phyloP scores from a whole-genome alignment of 2,888 invertebrate genomes.

The Gari tellinella region DNA sequence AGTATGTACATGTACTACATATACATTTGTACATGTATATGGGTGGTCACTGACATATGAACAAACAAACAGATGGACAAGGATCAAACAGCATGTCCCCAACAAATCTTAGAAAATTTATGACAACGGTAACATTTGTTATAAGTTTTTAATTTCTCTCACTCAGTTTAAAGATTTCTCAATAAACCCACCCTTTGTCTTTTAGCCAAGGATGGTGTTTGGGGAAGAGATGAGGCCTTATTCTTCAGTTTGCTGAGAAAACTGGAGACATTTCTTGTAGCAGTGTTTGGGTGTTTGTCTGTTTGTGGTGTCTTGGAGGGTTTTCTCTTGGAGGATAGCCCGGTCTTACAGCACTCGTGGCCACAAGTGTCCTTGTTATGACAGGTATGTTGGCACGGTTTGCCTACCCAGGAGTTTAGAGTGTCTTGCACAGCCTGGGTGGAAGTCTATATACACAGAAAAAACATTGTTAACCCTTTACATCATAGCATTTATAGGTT shows the following conservation, averaged over 20 bases:
- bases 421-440: no score
- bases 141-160: no score
- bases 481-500: no score
- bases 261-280: conserved; percentile 34
- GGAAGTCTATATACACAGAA: no score
- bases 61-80: no score
- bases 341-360: conserved; percentile 81
- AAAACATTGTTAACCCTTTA: no score
- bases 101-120: no score
- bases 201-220: conserved; percentile 51
- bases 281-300: conserved; percentile 2
- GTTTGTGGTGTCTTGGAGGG: background rate
- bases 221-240: conserved; percentile 38
- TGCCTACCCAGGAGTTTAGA: background rate
- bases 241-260: conserved; percentile 56
- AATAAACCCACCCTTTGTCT: conserved; percentile 29
- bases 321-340: conserved; percentile 48
- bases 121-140: background rate
- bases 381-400: conserved; percentile 76
- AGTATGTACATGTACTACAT: no score
- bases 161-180: background rate
- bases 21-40: no score
- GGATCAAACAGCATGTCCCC: no score
- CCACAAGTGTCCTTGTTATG: conserved; percentile 74
- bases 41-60: no score